These are phyloP conservation scores for Orussus abietinus DNA, from an alignment of 1,140 invertebrate species.

Conservation along the genomic window DNA sequence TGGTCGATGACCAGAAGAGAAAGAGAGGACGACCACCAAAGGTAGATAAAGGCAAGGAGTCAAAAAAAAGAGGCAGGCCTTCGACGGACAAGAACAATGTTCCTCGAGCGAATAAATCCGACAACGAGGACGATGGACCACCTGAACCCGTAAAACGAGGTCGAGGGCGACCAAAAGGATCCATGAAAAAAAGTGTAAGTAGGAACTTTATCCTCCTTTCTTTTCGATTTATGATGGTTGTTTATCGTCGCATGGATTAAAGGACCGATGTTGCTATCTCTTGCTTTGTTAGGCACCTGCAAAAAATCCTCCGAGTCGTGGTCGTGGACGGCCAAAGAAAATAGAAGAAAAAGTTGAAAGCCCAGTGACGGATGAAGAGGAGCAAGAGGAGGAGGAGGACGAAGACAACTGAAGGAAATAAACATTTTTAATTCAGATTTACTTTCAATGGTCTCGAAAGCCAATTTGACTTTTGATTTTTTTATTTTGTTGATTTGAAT, in stretches of 20 bases:
- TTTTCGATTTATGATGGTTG: background rate
- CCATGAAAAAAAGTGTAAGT: conserved; percentile 51
- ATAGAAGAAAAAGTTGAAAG: conserved; percentile 54
- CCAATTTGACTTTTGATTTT: conserved; percentile 9
- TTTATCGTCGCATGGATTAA: background rate
- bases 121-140: conserved; percentile 48
- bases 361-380: conserved; percentile 51
- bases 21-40: conserved; percentile 50
- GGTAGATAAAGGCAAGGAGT: conserved; percentile 46
- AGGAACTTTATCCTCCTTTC: background rate
- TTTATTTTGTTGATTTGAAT: conserved; percentile 9
- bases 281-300: conserved; percentile 29
- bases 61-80: conserved; percentile 49
- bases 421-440: conserved; percentile 31
- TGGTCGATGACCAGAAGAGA: conserved; percentile 52
- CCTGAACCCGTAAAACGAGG: conserved; percentile 52
- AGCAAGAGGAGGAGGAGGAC: conserved; percentile 52
- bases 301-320: conserved; percentile 40
- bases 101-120: conserved; percentile 40
- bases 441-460: conserved; percentile 16
- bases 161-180: conserved; percentile 51
- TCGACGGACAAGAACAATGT: conserved; percentile 45
- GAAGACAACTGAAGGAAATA: conserved; percentile 33
- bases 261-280: background rate
- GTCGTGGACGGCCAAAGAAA: conserved; percentile 52